Evolutionary conservation across 2,113 vertebrate species (phyloP).

Genomic region (mouse (Mus musculus)): DNA sequence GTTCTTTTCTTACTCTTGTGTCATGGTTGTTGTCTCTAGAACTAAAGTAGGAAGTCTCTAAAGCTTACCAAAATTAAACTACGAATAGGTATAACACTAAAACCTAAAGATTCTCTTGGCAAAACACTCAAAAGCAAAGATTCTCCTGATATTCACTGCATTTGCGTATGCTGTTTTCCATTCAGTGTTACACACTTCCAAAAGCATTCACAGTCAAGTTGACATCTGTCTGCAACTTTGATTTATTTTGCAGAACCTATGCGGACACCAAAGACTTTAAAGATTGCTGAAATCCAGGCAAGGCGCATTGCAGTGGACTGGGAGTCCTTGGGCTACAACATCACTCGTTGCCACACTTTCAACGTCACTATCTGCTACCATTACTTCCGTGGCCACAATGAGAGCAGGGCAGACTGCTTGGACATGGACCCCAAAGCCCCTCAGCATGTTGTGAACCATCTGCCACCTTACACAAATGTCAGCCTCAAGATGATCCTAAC

Average conservation of each 20-base stretch:
- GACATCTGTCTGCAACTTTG: conserved; percentile 56
- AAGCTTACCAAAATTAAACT: conserved; percentile 45
- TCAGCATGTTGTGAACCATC: conserved; percentile 93
- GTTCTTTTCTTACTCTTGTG: conserved; percentile 70
- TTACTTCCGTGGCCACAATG: conserved; percentile 93
- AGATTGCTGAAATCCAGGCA: conserved; percentile 96
- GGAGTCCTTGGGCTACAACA: conserved; percentile 99
- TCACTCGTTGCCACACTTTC: conserved; percentile 99
- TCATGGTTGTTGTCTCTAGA: conserved; percentile 51
- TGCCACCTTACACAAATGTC: conserved; percentile 98
- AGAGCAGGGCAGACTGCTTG: conserved; percentile 95
- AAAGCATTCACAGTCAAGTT: neutral
- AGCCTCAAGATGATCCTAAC: conserved; percentile 99
- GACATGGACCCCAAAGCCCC: conserved; percentile 99
- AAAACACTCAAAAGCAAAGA: conserved; percentile 2
- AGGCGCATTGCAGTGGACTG: conserved; percentile 97
- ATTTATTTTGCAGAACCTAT: conserved; percentile 92
- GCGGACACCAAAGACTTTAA: conserved; percentile 97
- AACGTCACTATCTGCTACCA: conserved; percentile 99
- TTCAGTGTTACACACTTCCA: conserved; percentile 27
- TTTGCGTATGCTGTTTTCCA: neutral
- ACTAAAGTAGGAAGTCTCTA: neutral
- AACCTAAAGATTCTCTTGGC: neutral
- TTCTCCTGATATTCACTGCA: neutral
- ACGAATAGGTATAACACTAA: conserved; percentile 47